Conservation (phyloP, 2,113 vertebrate genomes). For the Choloepus hoffmanni region DNA sequence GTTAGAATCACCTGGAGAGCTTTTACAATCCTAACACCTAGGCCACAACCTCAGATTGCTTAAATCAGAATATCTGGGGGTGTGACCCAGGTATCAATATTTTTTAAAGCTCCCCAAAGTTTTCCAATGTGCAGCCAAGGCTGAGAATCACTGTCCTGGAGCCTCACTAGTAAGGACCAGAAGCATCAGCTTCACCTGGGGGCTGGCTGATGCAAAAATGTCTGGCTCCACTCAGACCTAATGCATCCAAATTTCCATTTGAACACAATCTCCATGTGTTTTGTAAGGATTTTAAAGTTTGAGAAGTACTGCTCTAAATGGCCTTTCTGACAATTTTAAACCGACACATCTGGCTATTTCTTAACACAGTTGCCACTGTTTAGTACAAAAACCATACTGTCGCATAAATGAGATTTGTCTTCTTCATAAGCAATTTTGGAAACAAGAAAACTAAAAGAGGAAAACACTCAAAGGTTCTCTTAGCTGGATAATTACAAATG, state of each 20-base stretch:
- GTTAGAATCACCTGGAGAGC: not conserved
- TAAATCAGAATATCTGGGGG: not conserved
- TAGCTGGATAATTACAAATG: not conserved
- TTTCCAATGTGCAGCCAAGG: not conserved
- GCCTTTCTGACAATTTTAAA: not conserved
- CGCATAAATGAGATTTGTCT: not conserved
- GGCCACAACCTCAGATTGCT: not conserved
- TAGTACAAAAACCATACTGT: not conserved
- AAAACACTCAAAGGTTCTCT: not conserved
- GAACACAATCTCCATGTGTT: not conserved
- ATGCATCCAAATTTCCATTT: not conserved
- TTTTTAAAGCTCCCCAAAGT: not conserved
- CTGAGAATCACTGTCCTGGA: not conserved
- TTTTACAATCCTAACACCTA: not conserved
- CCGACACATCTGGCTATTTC: not conserved
- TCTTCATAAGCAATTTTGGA: not conserved
- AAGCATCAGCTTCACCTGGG: not conserved
- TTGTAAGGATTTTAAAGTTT: not conserved
- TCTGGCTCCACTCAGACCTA: not conserved
- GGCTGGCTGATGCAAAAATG: not conserved
- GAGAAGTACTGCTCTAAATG: not conserved
- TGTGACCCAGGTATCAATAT: not conserved
- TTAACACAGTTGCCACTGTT: not conserved
- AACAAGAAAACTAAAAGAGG: not conserved
- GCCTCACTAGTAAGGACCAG: not conserved